phyloP scores from a whole-genome alignment of 2,797 vertebrate species.

The Macropus fuliginosus region DNA sequence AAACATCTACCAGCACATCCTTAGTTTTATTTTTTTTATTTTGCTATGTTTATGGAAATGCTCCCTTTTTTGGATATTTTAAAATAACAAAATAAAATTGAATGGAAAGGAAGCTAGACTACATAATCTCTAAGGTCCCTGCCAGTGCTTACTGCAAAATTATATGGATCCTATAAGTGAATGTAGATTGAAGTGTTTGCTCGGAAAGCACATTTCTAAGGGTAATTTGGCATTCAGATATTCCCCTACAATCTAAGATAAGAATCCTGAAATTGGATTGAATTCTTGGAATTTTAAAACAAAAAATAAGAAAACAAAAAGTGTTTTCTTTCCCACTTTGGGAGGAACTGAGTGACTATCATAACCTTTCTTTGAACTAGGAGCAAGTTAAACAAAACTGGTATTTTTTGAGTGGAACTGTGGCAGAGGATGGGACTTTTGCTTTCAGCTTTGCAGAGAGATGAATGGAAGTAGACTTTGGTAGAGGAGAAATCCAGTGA shows the following conservation, averaged over 20 bases:
- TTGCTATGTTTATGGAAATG: neutral
- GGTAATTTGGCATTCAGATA: neutral
- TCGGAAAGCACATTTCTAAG: neutral
- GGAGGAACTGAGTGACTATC: neutral
- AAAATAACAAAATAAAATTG: neutral
- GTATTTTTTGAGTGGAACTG: neutral
- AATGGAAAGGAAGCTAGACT: neutral
- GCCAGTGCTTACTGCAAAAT: neutral
- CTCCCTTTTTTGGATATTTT: neutral
- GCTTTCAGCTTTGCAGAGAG: neutral
- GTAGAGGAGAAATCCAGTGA: neutral
- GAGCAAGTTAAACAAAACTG: neutral
- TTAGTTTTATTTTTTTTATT: neutral
- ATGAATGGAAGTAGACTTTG: neutral
- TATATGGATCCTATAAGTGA: neutral
- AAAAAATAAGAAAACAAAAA: neutral
- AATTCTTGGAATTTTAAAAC: neutral
- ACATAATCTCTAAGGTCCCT: neutral
- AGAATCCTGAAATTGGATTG: neutral
- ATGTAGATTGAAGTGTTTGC: neutral
- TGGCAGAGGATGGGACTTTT: neutral
- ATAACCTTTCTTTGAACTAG: neutral
- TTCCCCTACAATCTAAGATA: neutral
- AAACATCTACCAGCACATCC: neutral
- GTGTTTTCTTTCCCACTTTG: neutral